phyloP scores from a whole-genome alignment of 2,888 invertebrate genomes.

The Synanthedon vespiformis region DNA sequence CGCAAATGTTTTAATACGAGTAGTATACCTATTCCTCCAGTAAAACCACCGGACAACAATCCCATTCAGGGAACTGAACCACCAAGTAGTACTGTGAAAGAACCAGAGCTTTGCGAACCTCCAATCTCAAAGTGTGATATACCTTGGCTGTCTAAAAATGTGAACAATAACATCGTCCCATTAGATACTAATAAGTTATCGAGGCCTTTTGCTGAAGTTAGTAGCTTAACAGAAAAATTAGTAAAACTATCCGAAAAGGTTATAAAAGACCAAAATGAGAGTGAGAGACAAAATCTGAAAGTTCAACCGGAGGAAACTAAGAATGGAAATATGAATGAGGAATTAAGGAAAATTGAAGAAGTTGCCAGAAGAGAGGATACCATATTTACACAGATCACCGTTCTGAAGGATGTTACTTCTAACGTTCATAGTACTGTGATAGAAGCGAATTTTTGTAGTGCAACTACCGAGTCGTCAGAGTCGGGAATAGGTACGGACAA shows the following conservation, averaged over 20 bases:
- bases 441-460: conserved; percentile 54
- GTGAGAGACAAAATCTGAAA: conserved; percentile 13
- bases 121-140: conserved; percentile 52
- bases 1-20: conserved; percentile 51
- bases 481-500: conserved; percentile 64
- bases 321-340: conserved; percentile 24
- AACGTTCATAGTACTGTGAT: conserved; percentile 55
- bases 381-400: conserved; percentile 60
- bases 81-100: conserved; percentile 59
- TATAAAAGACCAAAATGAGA: conserved; percentile 12
- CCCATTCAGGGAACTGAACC: conserved; percentile 62
- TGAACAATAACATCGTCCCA: conserved; percentile 57
- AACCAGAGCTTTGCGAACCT: conserved; percentile 38
- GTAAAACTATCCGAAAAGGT: conserved; percentile 17
- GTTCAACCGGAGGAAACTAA: conserved; percentile 23
- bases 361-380: conserved; percentile 54
- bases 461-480: conserved; percentile 54
- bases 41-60: conserved; percentile 61
- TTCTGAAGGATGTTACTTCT: conserved; percentile 57
- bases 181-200: conserved; percentile 45
- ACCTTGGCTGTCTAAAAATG: conserved; percentile 62
- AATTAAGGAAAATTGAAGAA: conserved; percentile 43
- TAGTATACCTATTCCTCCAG: conserved; percentile 61
- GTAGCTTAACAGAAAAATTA: conserved; percentile 44
- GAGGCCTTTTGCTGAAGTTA: conserved; percentile 59